Percentiles rank a stretch among this genome's conserved stretches.
These are phyloP conservation scores for Calyptommatus sinebrachiatus DNA, from an alignment of 2,113 vertebrate species.

Conservation along the genomic window DNA sequence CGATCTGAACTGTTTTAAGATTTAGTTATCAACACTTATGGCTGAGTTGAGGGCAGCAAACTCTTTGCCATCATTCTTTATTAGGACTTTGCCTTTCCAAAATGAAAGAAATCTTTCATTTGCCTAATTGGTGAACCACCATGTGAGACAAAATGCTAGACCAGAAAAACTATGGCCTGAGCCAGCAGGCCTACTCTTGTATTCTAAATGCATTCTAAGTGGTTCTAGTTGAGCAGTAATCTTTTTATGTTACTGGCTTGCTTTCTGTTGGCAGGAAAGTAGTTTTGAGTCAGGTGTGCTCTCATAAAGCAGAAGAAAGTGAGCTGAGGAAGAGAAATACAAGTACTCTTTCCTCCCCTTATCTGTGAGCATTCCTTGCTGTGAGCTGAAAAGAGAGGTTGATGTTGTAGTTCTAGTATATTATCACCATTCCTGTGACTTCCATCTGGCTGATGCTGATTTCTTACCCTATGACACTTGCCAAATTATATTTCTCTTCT, in stretches of 20 bases:
- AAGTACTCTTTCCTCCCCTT: background rate
- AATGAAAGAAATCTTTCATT: background rate
- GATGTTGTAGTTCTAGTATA: background rate
- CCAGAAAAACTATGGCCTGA: no score
- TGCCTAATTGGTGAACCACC: background rate
- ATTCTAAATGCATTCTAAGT: background rate
- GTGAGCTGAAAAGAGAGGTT: background rate
- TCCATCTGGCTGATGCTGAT: no score
- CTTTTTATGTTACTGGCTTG: background rate
- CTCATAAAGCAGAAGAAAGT: background rate
- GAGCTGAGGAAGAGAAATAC: background rate
- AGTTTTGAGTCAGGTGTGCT: background rate
- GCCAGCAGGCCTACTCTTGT: no score
- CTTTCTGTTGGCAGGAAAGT: no score
- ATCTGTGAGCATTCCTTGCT: background rate
- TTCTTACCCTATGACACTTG: no score
- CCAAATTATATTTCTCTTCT: no score
- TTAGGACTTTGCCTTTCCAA: background rate
- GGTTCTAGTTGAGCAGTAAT: background rate
- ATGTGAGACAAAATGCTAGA: no score
- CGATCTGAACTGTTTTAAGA: background rate
- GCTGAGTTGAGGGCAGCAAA: no score
- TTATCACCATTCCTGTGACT: no score
- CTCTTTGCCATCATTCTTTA: no score
- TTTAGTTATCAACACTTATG: background rate